Evolutionary conservation across 2,113 vertebrate genomes (phyloP).

Genomic region (Otis tarda): DNA sequence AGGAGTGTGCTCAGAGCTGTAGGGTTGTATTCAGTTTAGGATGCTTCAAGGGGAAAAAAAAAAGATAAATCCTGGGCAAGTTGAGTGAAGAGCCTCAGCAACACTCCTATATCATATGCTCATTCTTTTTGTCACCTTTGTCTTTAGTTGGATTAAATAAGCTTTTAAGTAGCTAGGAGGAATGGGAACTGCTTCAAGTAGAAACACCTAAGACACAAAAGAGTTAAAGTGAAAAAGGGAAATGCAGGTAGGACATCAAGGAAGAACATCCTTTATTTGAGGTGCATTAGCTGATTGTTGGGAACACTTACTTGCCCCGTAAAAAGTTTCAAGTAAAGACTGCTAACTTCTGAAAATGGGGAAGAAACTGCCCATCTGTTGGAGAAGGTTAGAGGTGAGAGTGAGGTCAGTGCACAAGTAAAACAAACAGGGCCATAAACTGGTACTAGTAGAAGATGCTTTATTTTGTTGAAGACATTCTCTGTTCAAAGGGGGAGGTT

Average conservation of each 20-base stretch:
- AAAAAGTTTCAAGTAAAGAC: neutral
- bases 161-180: neutral
- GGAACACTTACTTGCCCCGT: neutral
- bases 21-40: neutral
- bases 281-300: neutral
- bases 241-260: neutral
- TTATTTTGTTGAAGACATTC: neutral
- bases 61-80: neutral
- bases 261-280: neutral
- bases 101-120: neutral
- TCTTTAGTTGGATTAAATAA: neutral
- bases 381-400: neutral
- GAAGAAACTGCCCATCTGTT: neutral
- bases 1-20: neutral
- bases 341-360: neutral
- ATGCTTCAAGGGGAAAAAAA: neutral
- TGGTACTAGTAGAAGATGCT: neutral
- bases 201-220: neutral
- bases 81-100: neutral
- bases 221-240: neutral
- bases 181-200: neutral
- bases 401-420: neutral
- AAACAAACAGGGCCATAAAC: neutral
- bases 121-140: neutral
- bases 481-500: neutral